Evolutionary conservation across 2,113 vertebrate species (phyloP), one percentile per base, ranked within the genome.

Genomic region (Phycodurus eques): DNA sequence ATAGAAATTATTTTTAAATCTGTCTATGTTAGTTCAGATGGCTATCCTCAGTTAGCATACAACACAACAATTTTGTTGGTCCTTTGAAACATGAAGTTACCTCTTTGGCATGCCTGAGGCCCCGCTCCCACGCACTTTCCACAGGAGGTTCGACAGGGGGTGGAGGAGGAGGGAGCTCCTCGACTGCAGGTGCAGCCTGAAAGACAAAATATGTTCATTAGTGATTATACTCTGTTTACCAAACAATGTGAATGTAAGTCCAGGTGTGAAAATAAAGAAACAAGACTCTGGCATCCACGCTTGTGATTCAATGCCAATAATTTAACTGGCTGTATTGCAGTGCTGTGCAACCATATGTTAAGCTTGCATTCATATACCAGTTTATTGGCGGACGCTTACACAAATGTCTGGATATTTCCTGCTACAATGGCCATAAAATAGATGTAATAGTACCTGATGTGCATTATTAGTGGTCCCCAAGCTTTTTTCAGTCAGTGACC

Each of bases 81-180:
- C 6, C 31, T 47, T 44, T 31, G n/a, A 61, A 14, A 27, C 3
- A n/a, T 20, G 35, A 17, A 13, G 19, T 9, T 90, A 98, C 97
- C 96, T 99, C 98, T 88, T 99, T 99, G 1, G 98, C 98, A 0
- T 99, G 97, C 46, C 98, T 92, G 66, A 99, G 94, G 3, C 98
- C 98, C 71, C 98, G 92, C 83, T 99, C 98, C 98, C 97, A 99
- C 74, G 98, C 98, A 67, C 97, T 98, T 90, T 99, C 98, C 81
- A 95, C 92, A 5, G 98, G 97, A 75, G 98, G 97, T 72, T 99
- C 98, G 33, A 93, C 92, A 68, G 96, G 94, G 73, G 95, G 94
- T 10, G 96, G 97, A 0, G 96, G 98, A 22, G 96, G 97, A 69
- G 98, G 94, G 39, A 99, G 91, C 81, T 99, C 98, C 83, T 99